Evolutionary conservation across 2,888 invertebrate species (phyloP).

Genomic region (Drosophila niveifrons): DNA sequence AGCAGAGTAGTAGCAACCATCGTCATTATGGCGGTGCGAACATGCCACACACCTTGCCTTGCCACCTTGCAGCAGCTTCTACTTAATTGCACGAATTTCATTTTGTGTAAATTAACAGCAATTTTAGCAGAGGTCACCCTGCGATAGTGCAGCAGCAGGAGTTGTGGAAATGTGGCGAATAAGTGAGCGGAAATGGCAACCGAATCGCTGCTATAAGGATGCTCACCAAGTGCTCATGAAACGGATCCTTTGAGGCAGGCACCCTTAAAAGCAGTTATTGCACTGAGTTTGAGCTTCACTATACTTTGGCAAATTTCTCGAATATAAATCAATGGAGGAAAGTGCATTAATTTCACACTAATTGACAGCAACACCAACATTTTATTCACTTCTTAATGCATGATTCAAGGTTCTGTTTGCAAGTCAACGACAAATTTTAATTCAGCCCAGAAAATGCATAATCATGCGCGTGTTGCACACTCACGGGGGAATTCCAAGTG

Average conservation of each 20-base stretch:
- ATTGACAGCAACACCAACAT: background rate
- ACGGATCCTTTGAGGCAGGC: conserved; percentile 33
- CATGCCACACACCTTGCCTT: background rate
- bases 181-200: background rate
- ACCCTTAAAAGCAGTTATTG: conserved; percentile 23
- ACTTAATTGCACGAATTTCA: conserved; percentile 85
- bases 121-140: conserved; percentile 72
- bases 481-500: background rate
- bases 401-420: conserved; percentile 62
- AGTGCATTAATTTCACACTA: background rate
- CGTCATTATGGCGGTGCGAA: conserved; percentile 42
- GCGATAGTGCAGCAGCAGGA: conserved; percentile 49
- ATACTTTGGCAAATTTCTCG: background rate
- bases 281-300: background rate
- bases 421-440: conserved; percentile 53
- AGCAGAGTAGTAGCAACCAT: conserved; percentile 17
- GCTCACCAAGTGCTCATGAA: conserved; percentile 29
- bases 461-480: conserved; percentile 60
- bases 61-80: conserved; percentile 58
- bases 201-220: conserved; percentile 22
- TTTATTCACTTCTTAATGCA: conserved; percentile 36
- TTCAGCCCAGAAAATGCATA: conserved; percentile 71
- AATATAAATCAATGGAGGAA: background rate
- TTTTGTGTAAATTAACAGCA: conserved; percentile 84
- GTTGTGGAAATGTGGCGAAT: conserved; percentile 33